Evolutionary conservation across 2,113 vertebrate species (phyloP), one percentile per base, ranked within the genome.

Genomic region (Perca fluviatilis): DNA sequence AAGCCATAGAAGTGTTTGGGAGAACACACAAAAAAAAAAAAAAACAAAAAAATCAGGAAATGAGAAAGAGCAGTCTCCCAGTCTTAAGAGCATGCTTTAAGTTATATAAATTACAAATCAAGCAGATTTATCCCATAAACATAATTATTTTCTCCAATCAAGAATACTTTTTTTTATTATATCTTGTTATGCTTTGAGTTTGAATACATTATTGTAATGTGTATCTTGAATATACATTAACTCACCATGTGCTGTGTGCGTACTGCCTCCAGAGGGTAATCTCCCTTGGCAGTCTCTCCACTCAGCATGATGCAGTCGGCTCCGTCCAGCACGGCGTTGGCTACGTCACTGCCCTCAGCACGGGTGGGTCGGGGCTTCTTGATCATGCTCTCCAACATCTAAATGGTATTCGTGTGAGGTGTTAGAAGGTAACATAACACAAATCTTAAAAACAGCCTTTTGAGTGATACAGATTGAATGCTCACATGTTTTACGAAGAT

Each of bases 351-450:
- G 92, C 98, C 98, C 92, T 99, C 98, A 0, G 98, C 98, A 0
- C 98, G 97, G 0, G 98, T 99, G 0, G 98, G 98, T 1, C 98
- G 95, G 15, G 98, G 98, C 72, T 99, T 99, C 96, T 99, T 99
- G 92, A 99, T 99, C 98, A 99, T 99, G 94, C 98, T 99, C 93
- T 99, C 98, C 94, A 99, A 88, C 98, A 99, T 99, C 98, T 99
- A 67, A 61, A 74, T 1, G 12, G 46, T 6, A 30, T 60, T 30
- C 0, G 49, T 40, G 12, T 53, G 40, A 75, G 6, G 19, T 0
- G 12, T 40, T 75, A 49, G 4, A 57, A 7, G 14, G 21, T 7
- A 27, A 43, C 21, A 49, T 43, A 7, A 7, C 43, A 56, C 9
- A 51, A 2, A 66, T 19, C 1, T 40, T 2, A 49, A 54, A 27